These are phyloP conservation scores for Ptychodera flava DNA, from an alignment of 35 echinoderm and acorn worm genomes.

Conservation along the genomic window DNA sequence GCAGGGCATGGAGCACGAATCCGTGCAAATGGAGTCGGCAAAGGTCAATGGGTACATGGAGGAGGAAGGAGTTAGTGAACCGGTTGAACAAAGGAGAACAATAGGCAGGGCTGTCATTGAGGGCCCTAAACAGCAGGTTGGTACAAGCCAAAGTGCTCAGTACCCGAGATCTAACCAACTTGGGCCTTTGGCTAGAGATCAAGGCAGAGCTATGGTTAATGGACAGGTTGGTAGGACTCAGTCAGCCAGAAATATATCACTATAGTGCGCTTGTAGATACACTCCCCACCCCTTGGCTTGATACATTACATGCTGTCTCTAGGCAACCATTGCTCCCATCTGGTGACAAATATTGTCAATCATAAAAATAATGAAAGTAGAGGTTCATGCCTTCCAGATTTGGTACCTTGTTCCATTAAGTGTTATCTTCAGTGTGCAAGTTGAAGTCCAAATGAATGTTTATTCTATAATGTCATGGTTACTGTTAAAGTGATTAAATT, in stretches of 20 bases:
- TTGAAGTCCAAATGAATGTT: no score
- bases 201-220: background rate
- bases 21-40: background rate
- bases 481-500: no score
- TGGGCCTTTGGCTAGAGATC: background rate
- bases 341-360: no score
- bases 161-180: background rate
- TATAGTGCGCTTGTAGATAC: background rate
- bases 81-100: background rate
- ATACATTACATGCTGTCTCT: background rate
- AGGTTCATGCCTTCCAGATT: no score
- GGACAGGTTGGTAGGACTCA: background rate
- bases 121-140: background rate
- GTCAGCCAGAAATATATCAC: background rate
- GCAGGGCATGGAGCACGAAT: background rate
- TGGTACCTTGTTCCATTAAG: no score
- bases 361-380: no score
- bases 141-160: background rate
- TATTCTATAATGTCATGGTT: no score
- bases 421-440: no score
- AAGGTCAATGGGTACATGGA: background rate
- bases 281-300: background rate
- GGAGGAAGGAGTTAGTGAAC: background rate
- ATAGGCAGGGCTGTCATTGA: background rate
- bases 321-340: no score